Percentiles rank a stretch among this genome's conserved stretches.
These are phyloP conservation scores for Nothura maculosa DNA, from an alignment of 2,797 vertebrate species.

Conservation along the genomic window DNA sequence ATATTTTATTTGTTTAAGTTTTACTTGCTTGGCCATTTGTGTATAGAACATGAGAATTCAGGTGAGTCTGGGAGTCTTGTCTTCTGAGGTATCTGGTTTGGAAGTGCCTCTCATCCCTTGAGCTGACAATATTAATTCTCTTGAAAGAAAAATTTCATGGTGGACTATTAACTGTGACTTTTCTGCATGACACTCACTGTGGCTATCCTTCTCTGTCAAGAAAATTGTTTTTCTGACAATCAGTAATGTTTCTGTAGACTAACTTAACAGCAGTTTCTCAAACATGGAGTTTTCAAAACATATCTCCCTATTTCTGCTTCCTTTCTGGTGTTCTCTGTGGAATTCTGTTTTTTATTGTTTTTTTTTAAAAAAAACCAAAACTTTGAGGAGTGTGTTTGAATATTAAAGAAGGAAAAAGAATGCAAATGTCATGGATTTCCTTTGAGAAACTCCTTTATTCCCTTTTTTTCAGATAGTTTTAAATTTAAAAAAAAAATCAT, in stretches of 20 bases:
- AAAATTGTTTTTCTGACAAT: slow-evolving; percentile 49
- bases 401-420: neutral
- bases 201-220: slow-evolving; percentile 17
- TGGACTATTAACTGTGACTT: slow-evolving; percentile 31
- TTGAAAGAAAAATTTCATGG: slow-evolving; percentile 18
- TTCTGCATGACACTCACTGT: slow-evolving; percentile 20
- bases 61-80: neutral
- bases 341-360: neutral
- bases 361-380: neutral
- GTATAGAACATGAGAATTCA: neutral
- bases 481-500: neutral
- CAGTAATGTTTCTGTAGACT: neutral
- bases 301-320: neutral
- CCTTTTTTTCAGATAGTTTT: neutral
- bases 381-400: neutral
- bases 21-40: neutral
- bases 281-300: neutral
- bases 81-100: neutral
- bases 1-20: neutral
- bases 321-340: neutral
- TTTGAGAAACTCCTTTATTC: neutral
- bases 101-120: neutral
- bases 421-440: neutral
- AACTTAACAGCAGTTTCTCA: neutral
- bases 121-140: slow-evolving; percentile 48